Conservation (phyloP, 2,113 vertebrate species). For the Mesembrinibis cayennensis region DNA sequence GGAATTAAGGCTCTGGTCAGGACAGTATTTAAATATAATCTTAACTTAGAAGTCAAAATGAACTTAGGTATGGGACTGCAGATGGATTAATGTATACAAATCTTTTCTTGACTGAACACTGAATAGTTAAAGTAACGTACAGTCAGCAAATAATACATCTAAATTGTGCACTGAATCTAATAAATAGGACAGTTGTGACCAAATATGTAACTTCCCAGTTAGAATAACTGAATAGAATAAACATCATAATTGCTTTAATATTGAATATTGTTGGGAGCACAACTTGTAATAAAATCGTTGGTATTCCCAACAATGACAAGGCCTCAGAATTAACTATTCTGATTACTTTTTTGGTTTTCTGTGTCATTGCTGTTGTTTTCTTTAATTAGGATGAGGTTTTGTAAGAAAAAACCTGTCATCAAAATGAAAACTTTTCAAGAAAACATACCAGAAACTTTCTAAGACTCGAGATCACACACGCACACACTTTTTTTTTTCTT, state of each 20-base stretch:
- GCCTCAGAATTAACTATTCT: not conserved
- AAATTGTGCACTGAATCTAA: not conserved
- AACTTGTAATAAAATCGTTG: not conserved
- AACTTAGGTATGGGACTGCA: not conserved
- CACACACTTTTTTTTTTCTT: not conserved
- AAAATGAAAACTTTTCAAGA: not conserved
- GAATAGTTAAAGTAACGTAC: not conserved
- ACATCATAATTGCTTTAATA: not conserved
- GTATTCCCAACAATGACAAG: not conserved
- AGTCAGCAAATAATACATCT: not conserved
- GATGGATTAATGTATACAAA: not conserved
- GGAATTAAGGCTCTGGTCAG: not conserved
- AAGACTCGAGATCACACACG: not conserved
- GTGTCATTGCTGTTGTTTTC: not conserved
- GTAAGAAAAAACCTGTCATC: not conserved
- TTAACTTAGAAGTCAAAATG: not conserved
- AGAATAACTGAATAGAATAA: not conserved
- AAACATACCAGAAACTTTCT: not conserved
- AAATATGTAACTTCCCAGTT: not conserved
- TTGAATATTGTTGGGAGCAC: not conserved
- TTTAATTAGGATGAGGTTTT: not conserved
- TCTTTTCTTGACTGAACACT: not conserved
- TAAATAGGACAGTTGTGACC: not conserved
- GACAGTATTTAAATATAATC: not conserved
- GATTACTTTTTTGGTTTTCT: not conserved